Conservation (phyloP, 1,140 invertebrate species). For the Listronotus bonariensis region DNA sequence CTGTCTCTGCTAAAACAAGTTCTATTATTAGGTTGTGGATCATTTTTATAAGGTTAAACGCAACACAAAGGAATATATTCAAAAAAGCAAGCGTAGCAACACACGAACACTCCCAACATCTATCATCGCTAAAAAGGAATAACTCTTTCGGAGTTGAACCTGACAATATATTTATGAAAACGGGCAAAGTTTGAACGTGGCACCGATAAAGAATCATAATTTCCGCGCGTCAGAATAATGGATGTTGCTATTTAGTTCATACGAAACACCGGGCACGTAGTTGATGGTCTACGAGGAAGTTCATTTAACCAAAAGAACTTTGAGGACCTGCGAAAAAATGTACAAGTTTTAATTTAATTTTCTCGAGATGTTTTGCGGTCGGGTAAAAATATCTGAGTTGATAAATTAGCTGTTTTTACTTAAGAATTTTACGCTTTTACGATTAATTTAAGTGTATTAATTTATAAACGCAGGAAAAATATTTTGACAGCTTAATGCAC, state of each 20-base stretch:
- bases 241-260: conserved; percentile 46
- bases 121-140: neutral
- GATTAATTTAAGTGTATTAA: too few relatives aligned
- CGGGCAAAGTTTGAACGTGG: conserved; percentile 31
- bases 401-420: conserved; percentile 1
- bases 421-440: too few relatives aligned
- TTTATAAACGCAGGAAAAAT: too few relatives aligned
- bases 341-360: conserved; percentile 31
- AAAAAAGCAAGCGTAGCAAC: too few relatives aligned
- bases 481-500: too few relatives aligned
- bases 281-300: conserved; percentile 32
- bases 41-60: too few relatives aligned
- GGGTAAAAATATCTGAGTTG: neutral
- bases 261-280: conserved; percentile 40
- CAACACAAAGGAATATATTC: too few relatives aligned
- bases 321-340: conserved; percentile 15
- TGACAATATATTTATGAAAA: conserved; percentile 34
- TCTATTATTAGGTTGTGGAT: too few relatives aligned
- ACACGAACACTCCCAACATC: too few relatives aligned
- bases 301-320: conserved; percentile 32
- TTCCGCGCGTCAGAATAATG: conserved; percentile 47
- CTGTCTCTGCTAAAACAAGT: too few relatives aligned
- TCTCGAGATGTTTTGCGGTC: conserved; percentile 9
- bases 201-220: conserved; percentile 46
- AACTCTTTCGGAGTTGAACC: conserved; percentile 10